Evolutionary conservation across 1,140 invertebrate species (phyloP).

Genomic region (Drosophila ercepeae): DNA sequence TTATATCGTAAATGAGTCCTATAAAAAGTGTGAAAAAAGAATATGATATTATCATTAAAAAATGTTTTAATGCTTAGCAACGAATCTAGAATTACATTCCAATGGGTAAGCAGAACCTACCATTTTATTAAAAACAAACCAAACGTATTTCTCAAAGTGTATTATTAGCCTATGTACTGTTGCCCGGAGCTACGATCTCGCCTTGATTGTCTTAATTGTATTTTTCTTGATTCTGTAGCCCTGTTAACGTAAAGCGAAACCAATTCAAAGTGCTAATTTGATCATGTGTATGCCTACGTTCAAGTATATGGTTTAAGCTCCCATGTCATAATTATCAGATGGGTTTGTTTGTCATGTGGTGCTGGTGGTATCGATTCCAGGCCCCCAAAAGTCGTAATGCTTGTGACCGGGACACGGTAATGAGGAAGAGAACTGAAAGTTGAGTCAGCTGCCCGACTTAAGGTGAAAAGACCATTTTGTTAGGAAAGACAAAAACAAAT

Average conservation of each 20-base stretch:
- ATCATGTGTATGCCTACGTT: conserved; percentile 39
- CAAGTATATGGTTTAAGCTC: background rate
- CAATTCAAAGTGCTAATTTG: conserved; percentile 65
- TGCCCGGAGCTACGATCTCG: conserved; percentile 1
- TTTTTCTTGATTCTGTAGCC: conserved; percentile 28
- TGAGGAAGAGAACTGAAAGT: conserved; percentile 2
- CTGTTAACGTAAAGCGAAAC: conserved; percentile 43
- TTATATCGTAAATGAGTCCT: too few relatives aligned
- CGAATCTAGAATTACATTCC: too few relatives aligned
- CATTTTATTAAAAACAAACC: too few relatives aligned
- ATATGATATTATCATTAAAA: too few relatives aligned
- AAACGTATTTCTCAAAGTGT: conserved; percentile 19
- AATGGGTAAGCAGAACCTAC: too few relatives aligned
- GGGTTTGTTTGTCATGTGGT: conserved; percentile 41
- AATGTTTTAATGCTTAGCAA: too few relatives aligned
- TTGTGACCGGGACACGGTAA: conserved; percentile 59
- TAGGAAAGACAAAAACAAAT: conserved; percentile 38
- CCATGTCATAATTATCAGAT: conserved; percentile 61
- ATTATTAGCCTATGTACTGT: conserved; percentile 19
- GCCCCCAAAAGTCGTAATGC: conserved; percentile 14
- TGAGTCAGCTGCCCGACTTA: conserved; percentile 31
- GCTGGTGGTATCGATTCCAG: conserved; percentile 5
- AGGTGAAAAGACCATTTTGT: conserved; percentile 57
- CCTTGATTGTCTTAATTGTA: conserved; percentile 69
- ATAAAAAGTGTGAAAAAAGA: background rate